These are phyloP conservation scores for Gymnobelideus leadbeateri DNA, from an alignment of 2,113 vertebrate genomes.

Conservation along the genomic window DNA sequence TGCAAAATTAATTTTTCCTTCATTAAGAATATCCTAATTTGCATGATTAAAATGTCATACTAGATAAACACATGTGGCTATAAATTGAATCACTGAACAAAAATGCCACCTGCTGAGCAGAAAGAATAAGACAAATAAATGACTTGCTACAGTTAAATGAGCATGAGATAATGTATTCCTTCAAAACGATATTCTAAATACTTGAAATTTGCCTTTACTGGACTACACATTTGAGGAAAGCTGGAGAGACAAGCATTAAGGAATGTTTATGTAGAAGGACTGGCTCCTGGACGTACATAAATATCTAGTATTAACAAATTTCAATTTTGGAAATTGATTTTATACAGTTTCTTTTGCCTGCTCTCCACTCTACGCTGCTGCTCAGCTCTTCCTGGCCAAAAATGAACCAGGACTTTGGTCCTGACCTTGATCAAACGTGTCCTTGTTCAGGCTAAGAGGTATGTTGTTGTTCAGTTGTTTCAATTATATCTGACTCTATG, in stretches of 20 bases:
- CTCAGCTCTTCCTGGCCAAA: not conserved
- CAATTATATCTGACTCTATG: not conserved
- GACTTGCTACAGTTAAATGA: conserved; percentile 16
- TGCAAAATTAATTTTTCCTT: conserved; percentile 79
- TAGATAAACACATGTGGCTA: conserved; percentile 68
- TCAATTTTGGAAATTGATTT: not conserved
- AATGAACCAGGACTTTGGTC: not conserved
- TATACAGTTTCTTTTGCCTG: not conserved
- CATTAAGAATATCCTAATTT: conserved; percentile 82
- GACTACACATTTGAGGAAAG: not conserved
- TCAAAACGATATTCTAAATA: conserved; percentile 22
- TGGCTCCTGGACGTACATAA: accelerated
- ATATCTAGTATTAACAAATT: accelerated
- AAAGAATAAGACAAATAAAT: conserved; percentile 75
- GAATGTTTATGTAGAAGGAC: not conserved
- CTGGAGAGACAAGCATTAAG: not conserved
- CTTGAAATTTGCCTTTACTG: conserved; percentile 19
- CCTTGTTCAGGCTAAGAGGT: not conserved
- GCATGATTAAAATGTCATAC: conserved; percentile 84
- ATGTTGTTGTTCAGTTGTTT: not conserved
- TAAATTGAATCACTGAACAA: conserved; percentile 73
- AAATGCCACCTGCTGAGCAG: conserved; percentile 82
- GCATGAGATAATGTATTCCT: not conserved
- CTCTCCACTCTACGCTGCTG: not conserved
- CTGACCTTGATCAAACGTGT: not conserved